Evolutionary conservation across 2,888 invertebrate species (phyloP), one percentile per base, ranked within the genome.

Genomic region (Calameuta idolon): DNA sequence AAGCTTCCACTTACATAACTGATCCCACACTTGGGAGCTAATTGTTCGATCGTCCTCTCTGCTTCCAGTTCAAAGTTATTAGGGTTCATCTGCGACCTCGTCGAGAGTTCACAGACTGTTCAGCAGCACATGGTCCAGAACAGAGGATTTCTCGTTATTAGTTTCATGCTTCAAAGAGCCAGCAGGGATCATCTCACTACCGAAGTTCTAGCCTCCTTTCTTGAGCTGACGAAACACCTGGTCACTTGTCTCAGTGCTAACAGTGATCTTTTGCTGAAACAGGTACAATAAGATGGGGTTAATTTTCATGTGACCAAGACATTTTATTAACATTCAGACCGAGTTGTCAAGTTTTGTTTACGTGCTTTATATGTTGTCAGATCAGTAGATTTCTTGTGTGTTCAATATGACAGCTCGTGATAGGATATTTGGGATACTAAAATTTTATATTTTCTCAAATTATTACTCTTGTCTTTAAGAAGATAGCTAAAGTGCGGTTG

Each of bases 61-160:
- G 76, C 81, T 92, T 93, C 82, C 93, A 97, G 98, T 94, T 98
- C 98, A 76, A 98, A 98, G 91, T 94, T 99, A 82, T 94, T 99
- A 92, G 97, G 98, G 81, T 98, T 99, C 93, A 97, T 99, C 88
- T 98, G 98, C 92, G 98, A 99, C 90, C 94, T 99, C 90, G 97
- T 99, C 85, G 98, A 98, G 92, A 97, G 97, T 73, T 99, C 99
- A 85, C 96, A 97, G 90, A 98, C 98, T 69, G 98, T 99, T 80
- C 99, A 99, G 91, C 99, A 99, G 91, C 99, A 99, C 92, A 98
- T 99, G 97, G 97, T 99, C 92, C 99, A 99, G 92, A 98, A 98
- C 92, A 96, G 98, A 87, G 99, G 99, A 80, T 99, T 99, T 93
- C 94, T 99, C 87, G 98, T 99, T 83, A 98, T 99, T 91, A 98